Base-by-base conservation (phyloP, 2,113 vertebrate species). In the Pteropus alecto region DNA sequence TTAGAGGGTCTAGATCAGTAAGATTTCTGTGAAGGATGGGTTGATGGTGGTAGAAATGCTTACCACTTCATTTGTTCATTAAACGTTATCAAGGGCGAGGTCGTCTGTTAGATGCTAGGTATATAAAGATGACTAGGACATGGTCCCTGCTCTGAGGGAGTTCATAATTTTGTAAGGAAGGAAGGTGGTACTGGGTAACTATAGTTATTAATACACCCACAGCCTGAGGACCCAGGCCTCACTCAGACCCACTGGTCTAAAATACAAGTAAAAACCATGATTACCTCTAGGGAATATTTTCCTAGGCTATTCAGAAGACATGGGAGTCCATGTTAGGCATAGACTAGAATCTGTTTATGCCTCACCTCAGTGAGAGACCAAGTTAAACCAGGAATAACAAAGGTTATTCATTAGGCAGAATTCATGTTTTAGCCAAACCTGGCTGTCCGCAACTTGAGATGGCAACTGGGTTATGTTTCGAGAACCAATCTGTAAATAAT, bases 401-500 rank as follows among this genome's bases (percentile, higher is more conserved):
- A 88, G 78, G 76, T 88, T 88, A 56, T 81, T 96, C 56, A 84
- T 79, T 93, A 79, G 54, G 67, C 26, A 67, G 77, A 94, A 93
- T 73, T 82, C 2, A 21, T 76, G 46, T 78, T 90, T 61, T 38
- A 38, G 38, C 38, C 38, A 38, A 38, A 38, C 38, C 3, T 86
- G 71, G 56, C 56, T 73, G 38, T 46, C 51, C 5, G 77, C 54
- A 96, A 86, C 41, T 58, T 89, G 84, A 90, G 56, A 70, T 73
- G 33, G 54, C 70, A 87, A 71, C 14, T 60, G 35, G 63, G 65
- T 92, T 92, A 54, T 43, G 48, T 79, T 96, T 95, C 85, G 91
- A 78, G 74, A 95, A 89, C 65, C 71, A 77, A 85, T 79, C 46
- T 95, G 63, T 96, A 97, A 95, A 96, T 46, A 96, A 93, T 60